Evolutionary conservation across 2,888 invertebrate species (phyloP), one percentile per base, ranked within the genome.

Genomic region (Melieria crassipennis): DNA sequence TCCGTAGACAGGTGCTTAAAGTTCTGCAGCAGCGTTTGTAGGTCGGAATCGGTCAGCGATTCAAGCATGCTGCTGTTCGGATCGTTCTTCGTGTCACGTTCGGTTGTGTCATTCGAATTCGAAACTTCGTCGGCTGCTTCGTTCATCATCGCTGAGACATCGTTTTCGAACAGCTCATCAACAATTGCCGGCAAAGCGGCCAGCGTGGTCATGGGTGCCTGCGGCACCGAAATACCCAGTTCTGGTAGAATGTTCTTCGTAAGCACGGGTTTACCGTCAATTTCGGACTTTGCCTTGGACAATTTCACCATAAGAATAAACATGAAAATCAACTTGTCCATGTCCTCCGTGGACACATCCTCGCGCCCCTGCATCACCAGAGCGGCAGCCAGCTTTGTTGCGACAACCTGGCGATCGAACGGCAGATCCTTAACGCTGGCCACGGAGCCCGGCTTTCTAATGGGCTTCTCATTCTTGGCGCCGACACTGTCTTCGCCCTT

Each of bases 361-460:
- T 93, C 92, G 83, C 93, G 91, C 61, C 95, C 95, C 85, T 94
- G 93, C 16, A 92, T 90, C 9, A 94, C 88, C 56, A 96, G 87
- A 1, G 93, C 93, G 46, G 91, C 92, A 0, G 95, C 94, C 85
- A 95, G 92, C 84, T 94, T 94, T 78, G 91, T 91, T 1, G 95
- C 94, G 76, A 95, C 93, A 67, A 93, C 91, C 46, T 92, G 91
- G 78, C 94, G 92, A 82, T 95, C 94, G 71, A 94, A 92, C 4
- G 85, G 85, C 1, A 90, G 89, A 48, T 93, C 93, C 56, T 79
- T 78, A 56, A 91, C 87, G 87, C n/a, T 85, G 43, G 69, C 60
- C 57, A 48, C 46, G 48, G n/a, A 47, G 16, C 55, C 48, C 7
- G 47, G 6, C 11, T 30, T 58, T 30, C 45, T 58, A 4, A 11